phyloP scores from a whole-genome alignment of 2,797 vertebrate species.

The Erethizon dorsatum region DNA sequence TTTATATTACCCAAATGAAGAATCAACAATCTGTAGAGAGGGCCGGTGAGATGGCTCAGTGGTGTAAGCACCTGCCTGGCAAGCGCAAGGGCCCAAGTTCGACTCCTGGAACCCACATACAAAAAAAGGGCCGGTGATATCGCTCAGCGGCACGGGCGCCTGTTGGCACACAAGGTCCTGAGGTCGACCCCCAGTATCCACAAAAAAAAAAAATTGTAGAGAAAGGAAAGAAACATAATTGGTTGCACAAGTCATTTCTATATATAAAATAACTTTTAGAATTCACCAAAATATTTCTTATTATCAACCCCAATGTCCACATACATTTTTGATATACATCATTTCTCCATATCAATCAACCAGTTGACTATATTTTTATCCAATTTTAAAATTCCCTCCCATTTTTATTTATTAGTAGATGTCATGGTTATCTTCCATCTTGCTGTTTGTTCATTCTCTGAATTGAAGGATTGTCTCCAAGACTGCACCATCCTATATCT shows the following conservation, averaged over 20 bases:
- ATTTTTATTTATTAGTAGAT: background rate
- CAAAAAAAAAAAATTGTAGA: too few relatives aligned
- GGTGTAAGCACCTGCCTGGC: too few relatives aligned
- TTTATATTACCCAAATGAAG: background rate
- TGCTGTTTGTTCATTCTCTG: background rate
- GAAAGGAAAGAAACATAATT: background rate
- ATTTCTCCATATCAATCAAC: background rate
- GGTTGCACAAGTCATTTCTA: background rate
- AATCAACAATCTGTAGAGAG: background rate
- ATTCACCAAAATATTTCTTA: background rate
- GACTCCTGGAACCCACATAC: too few relatives aligned
- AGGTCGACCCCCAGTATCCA: too few relatives aligned
- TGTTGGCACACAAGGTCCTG: too few relatives aligned
- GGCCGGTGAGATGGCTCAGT: too few relatives aligned
- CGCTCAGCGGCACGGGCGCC: too few relatives aligned
- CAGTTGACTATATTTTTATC: background rate
- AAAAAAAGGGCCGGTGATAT: too few relatives aligned
- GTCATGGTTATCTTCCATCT: background rate
- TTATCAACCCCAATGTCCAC: background rate
- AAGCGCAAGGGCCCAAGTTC: too few relatives aligned
- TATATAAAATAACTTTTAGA: background rate
- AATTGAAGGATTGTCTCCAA: background rate
- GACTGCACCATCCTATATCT: background rate
- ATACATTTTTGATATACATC: background rate
- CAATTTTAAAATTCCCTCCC: background rate